Evolutionary conservation across 2,888 invertebrate species (phyloP).

Genomic region (Onchidella celtica): DNA sequence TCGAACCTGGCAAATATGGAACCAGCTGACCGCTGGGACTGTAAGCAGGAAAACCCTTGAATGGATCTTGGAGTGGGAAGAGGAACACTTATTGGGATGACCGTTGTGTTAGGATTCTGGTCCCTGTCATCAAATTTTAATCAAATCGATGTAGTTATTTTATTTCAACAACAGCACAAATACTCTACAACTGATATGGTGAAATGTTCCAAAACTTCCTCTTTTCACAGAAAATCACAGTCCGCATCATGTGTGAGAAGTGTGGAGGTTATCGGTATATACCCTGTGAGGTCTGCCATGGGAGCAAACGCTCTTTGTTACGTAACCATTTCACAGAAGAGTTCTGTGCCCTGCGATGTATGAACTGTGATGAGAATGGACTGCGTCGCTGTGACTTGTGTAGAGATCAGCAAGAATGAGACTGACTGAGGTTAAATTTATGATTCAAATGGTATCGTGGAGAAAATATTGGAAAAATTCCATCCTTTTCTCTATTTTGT

Average conservation of each 20-base stretch:
- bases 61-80: too few species aligned
- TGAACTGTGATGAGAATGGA: conserved; percentile 93
- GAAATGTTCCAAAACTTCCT: too few species aligned
- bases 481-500: too few species aligned
- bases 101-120: too few species aligned
- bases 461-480: too few species aligned
- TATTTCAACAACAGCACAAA: not conserved
- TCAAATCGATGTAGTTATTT: not conserved
- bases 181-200: conserved; percentile 26
- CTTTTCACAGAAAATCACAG: conserved; percentile 72
- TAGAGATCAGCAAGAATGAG: conserved; percentile 76
- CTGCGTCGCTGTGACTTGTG: conserved; percentile 93
- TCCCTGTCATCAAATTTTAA: too few species aligned
- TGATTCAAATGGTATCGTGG: too few species aligned
- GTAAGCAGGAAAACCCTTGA: too few species aligned
- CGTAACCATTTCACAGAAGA: conserved; percentile 96
- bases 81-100: too few species aligned
- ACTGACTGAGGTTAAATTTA: not conserved
- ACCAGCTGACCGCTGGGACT: too few species aligned
- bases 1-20: too few species aligned
- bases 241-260: conserved; percentile 87
- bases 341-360: conserved; percentile 87
- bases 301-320: conserved; percentile 96
- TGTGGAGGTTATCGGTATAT: conserved; percentile 96
- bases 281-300: conserved; percentile 95